Evolutionary conservation across 2,797 vertebrate species (phyloP), one percentile per base, ranked within the genome.

Genomic region (Rhinatrema bivittatum): DNA sequence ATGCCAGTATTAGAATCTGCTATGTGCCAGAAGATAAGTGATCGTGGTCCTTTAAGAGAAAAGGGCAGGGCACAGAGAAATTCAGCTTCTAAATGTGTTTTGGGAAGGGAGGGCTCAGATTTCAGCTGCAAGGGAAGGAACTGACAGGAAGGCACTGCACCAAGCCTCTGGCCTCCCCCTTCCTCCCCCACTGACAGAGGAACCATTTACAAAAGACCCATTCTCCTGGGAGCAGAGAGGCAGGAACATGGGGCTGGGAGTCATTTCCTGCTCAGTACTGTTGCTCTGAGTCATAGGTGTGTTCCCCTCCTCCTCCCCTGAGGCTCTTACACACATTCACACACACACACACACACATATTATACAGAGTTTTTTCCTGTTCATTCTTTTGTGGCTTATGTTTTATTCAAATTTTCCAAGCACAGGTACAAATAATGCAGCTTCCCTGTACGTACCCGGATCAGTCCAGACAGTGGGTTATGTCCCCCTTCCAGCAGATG

Each of bases 221-320:
- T 79, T 84, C 77, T 82, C 78, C 74, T 68, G 81, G 80, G 79
- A 84, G 75, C 60, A 37, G 68, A 75, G 77, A 85, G 81, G 74
- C 79, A 78, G 74, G 79, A 71, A 79, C 79, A 81, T 85, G 80
- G 76, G 69, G 83, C 87, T 86, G 81, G 93, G 91, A 97, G 87
- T 97, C 91, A 96, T 91, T 97, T 98, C 93, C 93, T 96, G 92
- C 91, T 88, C 87, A 91, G 89, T 87, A 93, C 91, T 90, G 90
- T 90, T 79, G 85, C 87, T 91, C 87, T 94, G 91, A 95, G 91
- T 97, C 92, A 91, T 84, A 84, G 72, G 20, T 86, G 71, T 61
- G 81, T 84, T 51, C 5, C n/a, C 68, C 52, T 11, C 20, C 68
- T 4, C 35, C 32, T 42, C 62, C 60, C 62, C 25, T 32, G 44